These are phyloP conservation scores for Neoascia interrupta DNA, from an alignment of 2,888 invertebrate genomes.

Conservation along the genomic window DNA sequence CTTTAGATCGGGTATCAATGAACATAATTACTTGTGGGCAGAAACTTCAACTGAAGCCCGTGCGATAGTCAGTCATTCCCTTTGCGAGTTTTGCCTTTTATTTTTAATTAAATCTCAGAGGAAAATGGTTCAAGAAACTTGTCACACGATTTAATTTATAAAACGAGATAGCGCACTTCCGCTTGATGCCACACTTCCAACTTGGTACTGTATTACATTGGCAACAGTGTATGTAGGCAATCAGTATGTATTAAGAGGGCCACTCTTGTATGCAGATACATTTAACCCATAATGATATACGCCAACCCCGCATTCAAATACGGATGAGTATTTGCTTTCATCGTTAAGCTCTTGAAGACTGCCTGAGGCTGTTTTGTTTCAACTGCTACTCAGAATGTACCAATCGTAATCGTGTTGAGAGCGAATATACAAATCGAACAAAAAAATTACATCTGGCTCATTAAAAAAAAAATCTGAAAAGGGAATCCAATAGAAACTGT, in stretches of 20 bases:
- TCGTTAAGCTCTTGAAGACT: neutral
- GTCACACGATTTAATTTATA: slow-evolving; percentile 51
- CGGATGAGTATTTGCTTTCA: too few relatives aligned
- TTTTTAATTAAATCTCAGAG: slow-evolving; percentile 43
- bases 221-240: slow-evolving; percentile 7
- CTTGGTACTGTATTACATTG: slow-evolving; percentile 23
- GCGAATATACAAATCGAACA: slow-evolving; percentile 18
- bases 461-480: neutral
- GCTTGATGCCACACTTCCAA: slow-evolving; percentile 48
- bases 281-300: too few relatives aligned
- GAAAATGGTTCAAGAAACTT: slow-evolving; percentile 58
- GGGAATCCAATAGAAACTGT: neutral
- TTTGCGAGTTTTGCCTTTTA: neutral
- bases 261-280: too few relatives aligned
- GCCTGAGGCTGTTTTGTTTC: slow-evolving; percentile 11
- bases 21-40: too few relatives aligned
- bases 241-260: slow-evolving; percentile 7
- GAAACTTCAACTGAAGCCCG: too few relatives aligned
- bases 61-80: neutral
- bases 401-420: slow-evolving; percentile 11
- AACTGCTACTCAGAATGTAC: slow-evolving; percentile 13
- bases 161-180: slow-evolving; percentile 61
- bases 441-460: too few relatives aligned
- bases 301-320: too few relatives aligned
- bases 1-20: too few relatives aligned